Conservation (phyloP, 1,140 invertebrate genomes). For the Drosophila punjabiensis region DNA sequence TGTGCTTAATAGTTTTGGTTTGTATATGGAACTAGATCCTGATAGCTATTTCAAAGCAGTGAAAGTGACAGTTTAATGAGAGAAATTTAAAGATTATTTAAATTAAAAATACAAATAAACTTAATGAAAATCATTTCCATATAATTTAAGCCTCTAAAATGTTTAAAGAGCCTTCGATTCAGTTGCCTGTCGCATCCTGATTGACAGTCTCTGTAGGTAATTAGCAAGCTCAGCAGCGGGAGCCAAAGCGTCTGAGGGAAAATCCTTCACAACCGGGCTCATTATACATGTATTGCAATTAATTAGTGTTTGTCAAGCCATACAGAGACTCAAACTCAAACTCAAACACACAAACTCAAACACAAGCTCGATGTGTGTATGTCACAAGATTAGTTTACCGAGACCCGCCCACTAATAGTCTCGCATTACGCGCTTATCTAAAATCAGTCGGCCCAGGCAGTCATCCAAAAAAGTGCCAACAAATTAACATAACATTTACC, state of each 20-base stretch:
- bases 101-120: neutral
- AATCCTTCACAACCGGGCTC: constrained; percentile 19
- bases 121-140: too few species aligned
- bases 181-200: constrained; percentile 12
- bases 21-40: neutral
- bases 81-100: too few species aligned
- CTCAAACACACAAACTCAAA: constrained; percentile 20
- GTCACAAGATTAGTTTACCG: constrained; percentile 46
- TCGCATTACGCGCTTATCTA: constrained; percentile 59
- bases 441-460: constrained; percentile 51
- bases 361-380: constrained; percentile 3
- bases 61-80: neutral
- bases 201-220: constrained; percentile 33
- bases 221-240: constrained; percentile 27
- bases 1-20: neutral
- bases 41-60: neutral
- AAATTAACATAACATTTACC: constrained; percentile 78
- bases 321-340: neutral
- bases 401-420: constrained; percentile 52
- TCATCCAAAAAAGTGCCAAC: constrained; percentile 58
- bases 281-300: constrained; percentile 55
- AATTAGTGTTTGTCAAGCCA: constrained; percentile 59
- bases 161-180: neutral
- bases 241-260: constrained; percentile 7
- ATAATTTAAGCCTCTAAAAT: neutral